Conservation (phyloP, 2,797 vertebrate species). For the Myiotriccus ornatus region DNA sequence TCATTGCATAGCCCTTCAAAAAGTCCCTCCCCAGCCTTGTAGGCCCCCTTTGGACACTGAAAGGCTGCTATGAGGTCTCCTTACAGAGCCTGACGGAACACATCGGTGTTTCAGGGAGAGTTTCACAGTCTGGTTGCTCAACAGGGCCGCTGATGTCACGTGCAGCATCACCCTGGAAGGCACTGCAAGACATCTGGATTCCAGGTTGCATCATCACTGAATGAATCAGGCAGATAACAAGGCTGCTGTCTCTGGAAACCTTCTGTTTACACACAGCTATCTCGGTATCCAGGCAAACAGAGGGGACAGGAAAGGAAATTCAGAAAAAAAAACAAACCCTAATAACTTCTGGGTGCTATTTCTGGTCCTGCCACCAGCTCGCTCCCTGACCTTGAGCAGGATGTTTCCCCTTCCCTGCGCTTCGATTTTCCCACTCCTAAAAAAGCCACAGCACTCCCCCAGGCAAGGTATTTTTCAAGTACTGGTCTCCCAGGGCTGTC, state of each 20-base stretch:
- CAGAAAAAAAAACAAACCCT: not conserved
- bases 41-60: not conserved
- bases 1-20: not conserved
- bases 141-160: accelerated
- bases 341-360: slow-evolving; percentile 70
- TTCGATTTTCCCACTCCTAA: not conserved
- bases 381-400: slow-evolving; percentile 47
- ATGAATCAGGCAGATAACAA: slow-evolving; percentile 47
- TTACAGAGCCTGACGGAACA: not conserved
- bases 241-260: slow-evolving; percentile 57
- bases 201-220: slow-evolving; percentile 14
- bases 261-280: slow-evolving; percentile 71
- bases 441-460: not conserved
- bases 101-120: not conserved
- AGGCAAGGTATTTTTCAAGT: not conserved
- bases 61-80: not conserved
- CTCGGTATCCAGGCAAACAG: slow-evolving; percentile 75
- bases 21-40: not conserved
- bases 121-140: not conserved
- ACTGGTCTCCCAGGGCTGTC: not conserved
- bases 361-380: slow-evolving; percentile 63
- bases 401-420: not conserved
- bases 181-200: not conserved
- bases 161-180: not conserved
- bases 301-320: slow-evolving; percentile 69